These are phyloP conservation scores for Selenia dentaria DNA, from an alignment of 2,888 invertebrate genomes.

Conservation along the genomic window DNA sequence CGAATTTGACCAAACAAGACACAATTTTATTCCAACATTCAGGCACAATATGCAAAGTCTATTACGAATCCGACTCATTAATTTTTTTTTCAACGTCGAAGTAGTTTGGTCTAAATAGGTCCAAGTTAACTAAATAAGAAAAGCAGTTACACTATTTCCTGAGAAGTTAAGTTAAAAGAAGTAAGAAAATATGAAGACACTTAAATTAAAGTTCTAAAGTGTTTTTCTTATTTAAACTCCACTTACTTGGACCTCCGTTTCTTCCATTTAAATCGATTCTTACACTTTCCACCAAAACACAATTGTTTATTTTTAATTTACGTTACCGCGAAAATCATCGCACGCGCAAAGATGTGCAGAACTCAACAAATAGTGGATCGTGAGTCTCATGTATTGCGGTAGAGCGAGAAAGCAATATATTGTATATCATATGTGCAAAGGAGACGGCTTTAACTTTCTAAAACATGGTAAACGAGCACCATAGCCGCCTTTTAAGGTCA, in stretches of 20 bases:
- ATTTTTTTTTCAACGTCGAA: too few species aligned
- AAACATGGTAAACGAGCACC: constrained; percentile 54
- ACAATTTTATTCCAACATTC: too few species aligned
- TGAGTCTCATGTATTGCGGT: constrained; percentile 33
- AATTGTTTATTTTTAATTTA: constrained; percentile 18
- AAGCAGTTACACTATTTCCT: too few species aligned
- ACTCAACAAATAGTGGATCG: constrained; percentile 44
- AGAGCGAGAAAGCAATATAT: constrained; percentile 43
- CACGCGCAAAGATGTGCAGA: constrained; percentile 45
- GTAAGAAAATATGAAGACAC: too few species aligned
- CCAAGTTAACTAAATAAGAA: too few species aligned
- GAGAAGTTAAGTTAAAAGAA: too few species aligned
- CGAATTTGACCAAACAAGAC: too few species aligned
- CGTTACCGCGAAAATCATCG: constrained; percentile 29
- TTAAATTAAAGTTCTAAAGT: too few species aligned
- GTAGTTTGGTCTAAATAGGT: too few species aligned
- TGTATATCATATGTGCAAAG: constrained; percentile 35
- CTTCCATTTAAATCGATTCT: constrained; percentile 31
- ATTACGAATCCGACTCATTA: too few species aligned
- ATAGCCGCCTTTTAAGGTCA: constrained; percentile 72
- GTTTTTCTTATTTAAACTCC: too few species aligned
- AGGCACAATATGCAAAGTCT: too few species aligned
- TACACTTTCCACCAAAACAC: constrained; percentile 11
- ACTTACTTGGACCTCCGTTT: constrained; percentile 29
- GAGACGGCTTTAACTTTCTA: constrained; percentile 69